Percentiles rank a stretch among this genome's conserved stretches.
phyloP scores from a whole-genome alignment of 2,888 invertebrate genomes.

The Anoncus sp. region DNA sequence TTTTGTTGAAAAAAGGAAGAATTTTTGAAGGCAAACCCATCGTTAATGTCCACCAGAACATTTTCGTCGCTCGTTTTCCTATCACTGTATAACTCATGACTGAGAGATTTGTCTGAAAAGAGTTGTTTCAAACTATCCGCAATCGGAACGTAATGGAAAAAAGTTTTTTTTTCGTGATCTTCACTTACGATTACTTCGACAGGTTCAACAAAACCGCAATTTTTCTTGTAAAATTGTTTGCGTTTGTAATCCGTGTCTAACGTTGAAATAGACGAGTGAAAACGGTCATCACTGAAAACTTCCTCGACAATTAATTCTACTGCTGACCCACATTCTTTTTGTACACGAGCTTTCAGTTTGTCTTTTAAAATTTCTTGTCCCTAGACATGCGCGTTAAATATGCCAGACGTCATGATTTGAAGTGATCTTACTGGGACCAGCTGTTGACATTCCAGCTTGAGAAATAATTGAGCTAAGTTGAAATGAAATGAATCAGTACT shows the following conservation, averaged over 20 bases:
- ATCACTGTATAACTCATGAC: conserved; percentile 16
- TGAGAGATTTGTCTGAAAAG: conserved; percentile 40
- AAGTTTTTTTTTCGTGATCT: neutral
- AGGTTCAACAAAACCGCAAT: conserved; percentile 54
- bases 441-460: too few relatives aligned
- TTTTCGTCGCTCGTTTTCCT: neutral
- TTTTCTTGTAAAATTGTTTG: conserved; percentile 51
- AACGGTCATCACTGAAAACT: neutral
- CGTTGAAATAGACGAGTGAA: too few relatives aligned
- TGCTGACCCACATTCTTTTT: too few relatives aligned
- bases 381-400: too few relatives aligned
- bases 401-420: too few relatives aligned
- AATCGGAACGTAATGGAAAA: conserved; percentile 50
- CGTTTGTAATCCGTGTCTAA: conserved; percentile 44
- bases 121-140: conserved; percentile 10
- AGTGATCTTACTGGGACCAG: too few relatives aligned
- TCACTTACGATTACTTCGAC: conserved; percentile 35
- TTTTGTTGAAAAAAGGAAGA: conserved; percentile 17
- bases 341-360: too few relatives aligned
- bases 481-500: too few relatives aligned
- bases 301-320: too few relatives aligned
- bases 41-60: conserved; percentile 32
- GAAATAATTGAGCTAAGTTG: too few relatives aligned
- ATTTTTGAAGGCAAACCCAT: conserved; percentile 29
- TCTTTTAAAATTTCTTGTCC: too few relatives aligned